Conservation (phyloP, 2,888 invertebrate species). For the Melanostoma mellinum region DNA sequence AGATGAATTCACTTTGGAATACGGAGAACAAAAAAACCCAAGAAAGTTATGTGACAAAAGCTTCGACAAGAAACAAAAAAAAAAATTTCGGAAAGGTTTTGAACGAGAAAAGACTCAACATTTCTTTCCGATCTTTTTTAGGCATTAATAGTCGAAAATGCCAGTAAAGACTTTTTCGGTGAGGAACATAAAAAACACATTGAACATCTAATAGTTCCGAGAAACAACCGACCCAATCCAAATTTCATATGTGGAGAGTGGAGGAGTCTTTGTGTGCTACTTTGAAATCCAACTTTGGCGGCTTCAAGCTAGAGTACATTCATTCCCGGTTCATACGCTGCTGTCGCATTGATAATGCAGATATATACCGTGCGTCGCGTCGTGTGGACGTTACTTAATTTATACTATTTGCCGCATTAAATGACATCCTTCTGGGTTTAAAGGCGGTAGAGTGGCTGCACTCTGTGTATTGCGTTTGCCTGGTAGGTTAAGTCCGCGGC, state of each 20-base stretch:
- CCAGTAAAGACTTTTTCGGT: too few relatives aligned
- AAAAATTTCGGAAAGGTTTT: too few relatives aligned
- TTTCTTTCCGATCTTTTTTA: too few relatives aligned
- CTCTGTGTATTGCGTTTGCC: background rate
- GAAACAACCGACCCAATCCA: too few relatives aligned
- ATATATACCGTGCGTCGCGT: constrained; percentile 59
- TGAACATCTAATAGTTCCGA: too few relatives aligned
- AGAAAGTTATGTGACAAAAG: too few relatives aligned
- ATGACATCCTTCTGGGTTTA: constrained; percentile 69
- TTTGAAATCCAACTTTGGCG: constrained; percentile 8
- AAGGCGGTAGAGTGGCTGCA: constrained; percentile 40
- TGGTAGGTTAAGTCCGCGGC: background rate
- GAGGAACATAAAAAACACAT: too few relatives aligned
- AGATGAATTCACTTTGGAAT: too few relatives aligned
- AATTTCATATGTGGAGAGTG: constrained; percentile 20
- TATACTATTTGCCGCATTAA: constrained; percentile 66
- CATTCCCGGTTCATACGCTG: constrained; percentile 57
- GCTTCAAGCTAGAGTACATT: constrained; percentile 45
- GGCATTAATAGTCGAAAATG: too few relatives aligned
- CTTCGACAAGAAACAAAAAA: too few relatives aligned
- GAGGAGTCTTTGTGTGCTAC: constrained; percentile 39
- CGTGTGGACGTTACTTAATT: constrained; percentile 72
- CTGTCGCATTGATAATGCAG: constrained; percentile 68
- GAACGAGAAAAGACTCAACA: too few relatives aligned
- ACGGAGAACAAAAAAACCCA: too few relatives aligned